phyloP scores from a whole-genome alignment of 1,140 invertebrate genomes.

The Palaemon carinicauda region DNA sequence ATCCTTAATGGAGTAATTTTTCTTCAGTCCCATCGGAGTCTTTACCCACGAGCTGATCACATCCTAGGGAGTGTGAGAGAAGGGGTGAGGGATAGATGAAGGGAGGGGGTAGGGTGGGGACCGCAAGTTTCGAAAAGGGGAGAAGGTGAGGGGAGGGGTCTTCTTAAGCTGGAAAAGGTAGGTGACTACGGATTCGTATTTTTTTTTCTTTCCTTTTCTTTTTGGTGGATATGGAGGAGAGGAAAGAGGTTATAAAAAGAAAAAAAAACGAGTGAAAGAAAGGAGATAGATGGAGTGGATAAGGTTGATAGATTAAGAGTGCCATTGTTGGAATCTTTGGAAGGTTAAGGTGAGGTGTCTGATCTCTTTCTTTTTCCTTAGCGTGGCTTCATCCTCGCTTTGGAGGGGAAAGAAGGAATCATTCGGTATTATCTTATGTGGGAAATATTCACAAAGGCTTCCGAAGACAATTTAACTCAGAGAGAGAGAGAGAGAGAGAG shows the following conservation, averaged over 20 bases:
- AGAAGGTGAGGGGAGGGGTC: background rate
- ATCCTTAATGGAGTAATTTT: slow-evolving; percentile 49
- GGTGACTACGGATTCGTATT: too few species aligned
- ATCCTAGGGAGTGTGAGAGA: background rate
- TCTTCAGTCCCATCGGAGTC: slow-evolving; percentile 40
- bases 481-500: too few species aligned
- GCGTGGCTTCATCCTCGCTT: too few species aligned
- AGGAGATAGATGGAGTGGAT: background rate
- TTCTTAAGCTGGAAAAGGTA: background rate
- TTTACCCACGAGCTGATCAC: slow-evolving; percentile 46
- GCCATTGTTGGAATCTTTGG: background rate
- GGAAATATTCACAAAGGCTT: too few species aligned
- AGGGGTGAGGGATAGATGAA: background rate
- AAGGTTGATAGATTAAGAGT: background rate
- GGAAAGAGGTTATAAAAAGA: background rate
- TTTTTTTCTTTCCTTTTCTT: too few species aligned
- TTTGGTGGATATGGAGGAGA: background rate
- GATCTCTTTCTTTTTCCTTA: too few species aligned
- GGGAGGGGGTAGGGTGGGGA: background rate
- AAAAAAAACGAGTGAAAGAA: background rate
- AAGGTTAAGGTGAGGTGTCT: background rate
- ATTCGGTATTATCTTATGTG: too few species aligned
- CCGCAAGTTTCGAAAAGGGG: background rate
- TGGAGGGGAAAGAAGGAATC: background rate
- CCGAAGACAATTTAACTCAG: too few species aligned